A percentile compares a stretch with the other conserved stretches of the same genome.
phyloP scores from a whole-genome alignment of 2,797 vertebrate species.

The Holocentrus rufus region DNA sequence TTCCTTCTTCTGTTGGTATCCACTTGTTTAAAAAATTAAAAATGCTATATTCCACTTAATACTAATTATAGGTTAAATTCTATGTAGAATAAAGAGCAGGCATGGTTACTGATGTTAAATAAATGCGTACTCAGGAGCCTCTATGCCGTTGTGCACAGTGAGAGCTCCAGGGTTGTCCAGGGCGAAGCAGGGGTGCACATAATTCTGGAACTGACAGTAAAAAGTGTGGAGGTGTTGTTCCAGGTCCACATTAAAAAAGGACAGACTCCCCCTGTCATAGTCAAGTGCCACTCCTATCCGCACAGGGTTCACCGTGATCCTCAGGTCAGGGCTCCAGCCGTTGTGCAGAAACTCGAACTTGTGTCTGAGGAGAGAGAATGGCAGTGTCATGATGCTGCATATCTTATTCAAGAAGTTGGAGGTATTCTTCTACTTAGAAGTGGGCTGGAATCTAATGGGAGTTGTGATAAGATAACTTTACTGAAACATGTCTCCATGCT shows the following conservation, averaged over 20 bases:
- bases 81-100: background rate
- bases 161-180: slow-evolving; percentile 89
- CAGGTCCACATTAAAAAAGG: slow-evolving; percentile 89
- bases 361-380: slow-evolving; percentile 79
- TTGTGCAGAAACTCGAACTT: slow-evolving; percentile 92
- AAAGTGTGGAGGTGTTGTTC: slow-evolving; percentile 91
- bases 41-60: background rate
- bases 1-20: background rate
- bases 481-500: slow-evolving; percentile 8
- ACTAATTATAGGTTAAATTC: background rate
- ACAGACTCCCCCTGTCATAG: slow-evolving; percentile 84
- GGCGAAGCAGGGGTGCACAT: slow-evolving; percentile 91
- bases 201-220: slow-evolving; percentile 80
- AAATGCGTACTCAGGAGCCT: slow-evolving; percentile 73
- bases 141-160: slow-evolving; percentile 82
- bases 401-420: background rate
- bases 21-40: background rate
- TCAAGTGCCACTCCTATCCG: slow-evolving; percentile 90
- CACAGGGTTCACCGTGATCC: slow-evolving; percentile 86
- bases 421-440: background rate
- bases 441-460: background rate
- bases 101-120: slow-evolving; percentile 44
- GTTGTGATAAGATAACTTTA: background rate
- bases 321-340: slow-evolving; percentile 88
- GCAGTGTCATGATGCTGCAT: background rate